Evolutionary conservation across 1,140 invertebrate genomes (phyloP), one percentile per base, ranked within the genome.

Genomic region (Phthorimaea operculella): DNA sequence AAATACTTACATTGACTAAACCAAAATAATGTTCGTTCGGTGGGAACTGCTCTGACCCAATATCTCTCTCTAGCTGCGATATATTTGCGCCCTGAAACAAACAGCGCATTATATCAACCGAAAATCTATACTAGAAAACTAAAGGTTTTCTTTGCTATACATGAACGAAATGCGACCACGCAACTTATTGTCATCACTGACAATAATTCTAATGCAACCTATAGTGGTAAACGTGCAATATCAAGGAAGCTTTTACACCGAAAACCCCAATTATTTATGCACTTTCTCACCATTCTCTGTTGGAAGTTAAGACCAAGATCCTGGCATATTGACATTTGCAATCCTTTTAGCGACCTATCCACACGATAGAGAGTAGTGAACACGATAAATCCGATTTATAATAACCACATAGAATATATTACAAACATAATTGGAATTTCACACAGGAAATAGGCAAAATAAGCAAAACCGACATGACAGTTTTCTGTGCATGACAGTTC

Each of bases 21-120:
- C 97, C 97, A 90, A 99, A 99, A 85, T 98, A 99, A 87, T 98
- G 96, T 87, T 99, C 97, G 87, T 98, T 99, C 52, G 94, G 93
- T 74, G 97, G 96, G 87, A 99, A 97, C 82, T 97, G 94, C 87
- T 98, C 97, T 68, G 94, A 92, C 74, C 97, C 97, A 77, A 99
- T 98, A 89, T 99, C 96, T 89, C 95, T 94, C 89, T 98, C 97
- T 83, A 99, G 87, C 87, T 98, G 96, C 70, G 97, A 98, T 85
- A 97, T 94, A 91, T 98, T 98, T 86, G 96, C 94, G 90, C 97
- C 97, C 97, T 95, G 75, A 63, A 90, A 89, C 49, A 14, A 57
- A 17, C 49, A 54, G 36, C 28, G 12, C 9, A 50, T 33, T 9
- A 36, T 55, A 52, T 2, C 15, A 39, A 48, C 44, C 4, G n/a